Base-by-base conservation (phyloP, 1,140 invertebrate species). In the Hyles euphorbiae region DNA sequence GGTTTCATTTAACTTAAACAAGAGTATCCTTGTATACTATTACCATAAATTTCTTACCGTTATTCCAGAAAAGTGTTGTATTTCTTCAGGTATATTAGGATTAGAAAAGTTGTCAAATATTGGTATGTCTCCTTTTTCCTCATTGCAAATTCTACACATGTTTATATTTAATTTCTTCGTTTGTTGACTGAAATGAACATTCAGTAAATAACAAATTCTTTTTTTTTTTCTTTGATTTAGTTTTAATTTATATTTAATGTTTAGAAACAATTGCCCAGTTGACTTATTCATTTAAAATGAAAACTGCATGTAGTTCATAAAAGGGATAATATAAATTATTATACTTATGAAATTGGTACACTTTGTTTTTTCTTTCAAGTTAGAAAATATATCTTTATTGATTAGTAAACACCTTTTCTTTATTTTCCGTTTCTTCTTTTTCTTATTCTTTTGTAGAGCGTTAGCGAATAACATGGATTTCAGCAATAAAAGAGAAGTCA, bases 381-480 rank as follows among this genome's bases (percentile, higher is more conserved):
- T 22, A 22, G 22, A 2, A 22, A 22, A 22, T 22, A 22, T 22
- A 22, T 22, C 22, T 22, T 22, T 22, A 22, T 22, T 22, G 22
- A 22, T 22, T 22, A 22, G 8, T 40, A 40, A 5, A 40, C 74
- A 81, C 74, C 49, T 50, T 72, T 78, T 76, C 33, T 68, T 74
- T 32, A 64, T 53, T 58, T 76, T 82, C 34, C 55, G 55, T 63
- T 66, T 78, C 61, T 78, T 83, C 60, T 76, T 82, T 57, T 74
- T 83, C 61, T 74, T 78, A 10, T 56, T 72, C 58, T 76, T 81
- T 49, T 81, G 69, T 36, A 81, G 63, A 55, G 71, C 72, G 58
- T 71, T 81, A 40, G 79, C 78, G 57, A 76, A 80, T 53, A 85
- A 59, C 74, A 85, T 78, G 11, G 83, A 83, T 55, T 84, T 87